Evolutionary conservation across 2,888 invertebrate genomes (phyloP).

Genomic region (Omphaloscelis lunosa): DNA sequence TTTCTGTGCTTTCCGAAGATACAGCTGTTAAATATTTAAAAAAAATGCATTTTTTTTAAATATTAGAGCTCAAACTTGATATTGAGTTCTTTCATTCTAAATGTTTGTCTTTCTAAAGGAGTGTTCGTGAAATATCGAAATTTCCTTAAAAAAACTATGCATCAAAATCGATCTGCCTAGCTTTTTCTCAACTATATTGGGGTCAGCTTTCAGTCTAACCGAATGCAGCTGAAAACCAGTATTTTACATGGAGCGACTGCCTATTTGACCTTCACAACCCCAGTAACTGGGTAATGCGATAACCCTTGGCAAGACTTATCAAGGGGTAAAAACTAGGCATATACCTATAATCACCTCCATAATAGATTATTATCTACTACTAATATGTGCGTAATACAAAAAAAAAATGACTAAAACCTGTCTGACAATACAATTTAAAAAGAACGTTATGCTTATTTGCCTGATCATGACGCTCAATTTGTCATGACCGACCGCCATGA

Average conservation of each 20-base stretch:
- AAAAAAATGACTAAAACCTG: neutral
- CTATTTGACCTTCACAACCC: too few species aligned
- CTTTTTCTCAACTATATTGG: too few species aligned
- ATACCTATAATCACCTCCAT: neutral
- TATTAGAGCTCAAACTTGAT: neutral
- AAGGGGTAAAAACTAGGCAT: neutral
- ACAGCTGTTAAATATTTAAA: rapidly evolving
- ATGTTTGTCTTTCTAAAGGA: neutral
- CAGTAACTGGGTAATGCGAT: too few species aligned
- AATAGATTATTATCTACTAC: neutral
- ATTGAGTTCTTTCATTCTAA: neutral
- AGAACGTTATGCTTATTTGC: neutral
- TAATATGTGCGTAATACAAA: neutral
- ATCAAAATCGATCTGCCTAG: neutral
- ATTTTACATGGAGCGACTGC: too few species aligned
- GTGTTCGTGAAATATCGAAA: neutral
- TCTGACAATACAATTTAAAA: neutral
- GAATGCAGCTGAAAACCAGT: too few species aligned
- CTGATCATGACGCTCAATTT: constrained; percentile 5
- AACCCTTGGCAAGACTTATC: too few species aligned
- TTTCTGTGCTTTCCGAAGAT: neutral
- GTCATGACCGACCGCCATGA: constrained; percentile 23
- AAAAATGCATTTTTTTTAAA: neutral
- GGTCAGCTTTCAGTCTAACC: too few species aligned
- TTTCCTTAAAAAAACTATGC: neutral